Evolutionary conservation across 1,140 invertebrate genomes (phyloP).

Genomic region (Himalopsyche phryganea): DNA sequence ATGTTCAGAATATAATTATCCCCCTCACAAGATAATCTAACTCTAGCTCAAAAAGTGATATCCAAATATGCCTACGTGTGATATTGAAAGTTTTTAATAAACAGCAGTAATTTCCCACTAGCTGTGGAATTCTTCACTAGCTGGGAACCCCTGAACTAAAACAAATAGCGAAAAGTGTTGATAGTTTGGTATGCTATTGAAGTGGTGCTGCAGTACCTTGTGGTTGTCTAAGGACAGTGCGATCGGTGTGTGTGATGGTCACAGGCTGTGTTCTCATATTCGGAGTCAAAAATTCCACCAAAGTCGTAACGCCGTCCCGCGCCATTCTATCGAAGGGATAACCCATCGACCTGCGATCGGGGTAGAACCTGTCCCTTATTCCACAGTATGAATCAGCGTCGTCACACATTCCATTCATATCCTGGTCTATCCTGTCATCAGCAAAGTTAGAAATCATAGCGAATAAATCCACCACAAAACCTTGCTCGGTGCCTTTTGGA

Average conservation of each 20-base stretch:
- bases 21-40: no score
- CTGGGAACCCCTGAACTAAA: not conserved
- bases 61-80: not conserved
- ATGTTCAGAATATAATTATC: no score
- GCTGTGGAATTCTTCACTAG: not conserved
- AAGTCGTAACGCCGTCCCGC: conserved; percentile 44
- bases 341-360: conserved; percentile 70
- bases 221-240: conserved; percentile 30
- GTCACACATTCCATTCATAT: conserved; percentile 49
- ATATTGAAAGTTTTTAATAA: not conserved
- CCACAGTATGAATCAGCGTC: conserved; percentile 73
- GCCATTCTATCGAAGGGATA: conserved; percentile 71
- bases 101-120: not conserved
- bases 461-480: conserved; percentile 69
- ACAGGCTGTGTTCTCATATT: conserved; percentile 64
- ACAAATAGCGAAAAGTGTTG: not conserved
- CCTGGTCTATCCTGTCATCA: conserved; percentile 59
- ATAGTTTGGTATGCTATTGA: not conserved
- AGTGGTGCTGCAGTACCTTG: not conserved
- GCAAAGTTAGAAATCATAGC: conserved; percentile 77
- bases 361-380: conserved; percentile 67
- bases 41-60: not conserved
- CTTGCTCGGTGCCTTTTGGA: conserved; percentile 67
- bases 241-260: conserved; percentile 48
- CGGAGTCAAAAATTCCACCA: conserved; percentile 62